Evolutionary conservation across 2,113 vertebrate species (phyloP), one percentile per base, ranked within the genome.

Genomic region (Polypterus senegalus): DNA sequence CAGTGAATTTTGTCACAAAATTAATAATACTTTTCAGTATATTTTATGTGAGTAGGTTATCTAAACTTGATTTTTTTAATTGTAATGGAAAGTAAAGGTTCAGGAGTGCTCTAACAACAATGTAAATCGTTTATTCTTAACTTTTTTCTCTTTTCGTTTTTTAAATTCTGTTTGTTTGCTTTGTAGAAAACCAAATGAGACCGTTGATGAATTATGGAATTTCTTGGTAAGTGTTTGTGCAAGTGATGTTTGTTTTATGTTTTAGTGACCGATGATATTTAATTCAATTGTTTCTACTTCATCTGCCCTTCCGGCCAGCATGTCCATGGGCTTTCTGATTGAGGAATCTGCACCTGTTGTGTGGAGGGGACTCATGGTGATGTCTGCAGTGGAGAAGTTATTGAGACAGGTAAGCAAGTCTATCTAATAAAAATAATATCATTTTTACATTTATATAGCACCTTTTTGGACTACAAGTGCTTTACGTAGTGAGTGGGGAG

Each of bases 241-340:
- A 2, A 2, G 27, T 27, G 27, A 27, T 27, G 27, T 27, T 27
- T 27, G 27, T 2, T 27, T 10, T 53, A 10, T 53, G 45, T 10
- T 11, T 55, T 47, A 43, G 4, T 61, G 58, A 49, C 47, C 57
- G 54, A 46, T 64, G 7, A 49, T n/a, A 59, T 27, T 8, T 46
- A 48, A 27, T n/a, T 54, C 44, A n/a, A 49, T 48, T 6, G 5
- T 47, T 27, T 7, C 43, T 46, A 44, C 52, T 45, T 5, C 27
- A 71, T 76, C 59, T 80, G 49, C 45, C 58, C 77, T 66, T 52
- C 69, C 5, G 76, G 77, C 59, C 79, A 99, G 96, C 73, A 99
- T 99, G 93, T 99, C 96, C 4, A 96, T 99, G 91, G 96, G 96
- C 7, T 99, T 99, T 74, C 82, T 99, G 73, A 75, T 98, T 75